Evolutionary conservation across 2,888 invertebrate species (phyloP).

Genomic region (Campoplex capitator): DNA sequence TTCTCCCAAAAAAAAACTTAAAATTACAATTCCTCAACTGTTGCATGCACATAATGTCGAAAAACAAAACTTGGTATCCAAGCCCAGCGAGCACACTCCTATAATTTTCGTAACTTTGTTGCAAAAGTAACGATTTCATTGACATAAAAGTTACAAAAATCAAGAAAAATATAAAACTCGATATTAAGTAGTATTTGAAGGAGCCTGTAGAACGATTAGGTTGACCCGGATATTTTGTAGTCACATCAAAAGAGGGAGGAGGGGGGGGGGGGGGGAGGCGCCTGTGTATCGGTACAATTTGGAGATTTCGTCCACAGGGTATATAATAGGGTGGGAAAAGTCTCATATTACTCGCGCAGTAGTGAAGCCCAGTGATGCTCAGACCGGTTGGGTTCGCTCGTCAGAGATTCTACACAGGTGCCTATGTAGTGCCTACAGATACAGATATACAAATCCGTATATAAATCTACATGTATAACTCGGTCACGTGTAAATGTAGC

Average conservation of each 20-base stretch:
- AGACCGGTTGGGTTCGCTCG: conserved; percentile 21
- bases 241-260: not conserved
- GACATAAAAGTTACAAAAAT: no score
- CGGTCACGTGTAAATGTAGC: conserved; percentile 59
- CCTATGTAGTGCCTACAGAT: not conserved
- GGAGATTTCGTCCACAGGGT: conserved; percentile 19
- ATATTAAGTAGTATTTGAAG: not conserved
- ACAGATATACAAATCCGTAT: not conserved
- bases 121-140: no score
- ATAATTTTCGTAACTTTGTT: no score
- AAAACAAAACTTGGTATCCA: no score
- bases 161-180: not conserved
- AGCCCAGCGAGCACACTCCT: no score
- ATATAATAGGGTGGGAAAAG: conserved; percentile 47
- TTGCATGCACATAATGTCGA: no score
- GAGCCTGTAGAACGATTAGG: conserved; percentile 29
- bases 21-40: no score
- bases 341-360: conserved; percentile 44
- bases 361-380: conserved; percentile 53
- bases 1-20: no score
- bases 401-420: not conserved
- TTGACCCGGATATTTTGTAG: conserved; percentile 22
- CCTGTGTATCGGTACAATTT: conserved; percentile 22
- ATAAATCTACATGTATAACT: conserved; percentile 13
- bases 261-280: not conserved